Conservation (phyloP, 2,797 vertebrate species). For the Myotis pilosus region DNA sequence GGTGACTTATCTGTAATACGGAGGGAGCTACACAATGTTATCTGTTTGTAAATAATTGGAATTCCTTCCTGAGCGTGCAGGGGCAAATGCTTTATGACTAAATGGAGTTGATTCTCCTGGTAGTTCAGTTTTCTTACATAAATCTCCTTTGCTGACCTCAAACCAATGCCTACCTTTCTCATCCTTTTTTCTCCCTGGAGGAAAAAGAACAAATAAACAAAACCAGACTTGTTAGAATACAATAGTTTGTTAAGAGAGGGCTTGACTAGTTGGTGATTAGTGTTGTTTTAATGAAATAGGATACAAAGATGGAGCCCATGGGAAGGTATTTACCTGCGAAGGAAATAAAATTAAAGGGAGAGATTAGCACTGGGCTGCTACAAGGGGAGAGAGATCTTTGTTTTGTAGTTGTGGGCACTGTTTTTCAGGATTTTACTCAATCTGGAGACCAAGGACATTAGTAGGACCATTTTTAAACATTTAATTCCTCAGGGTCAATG, state of each 20-base stretch:
- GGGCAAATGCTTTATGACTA: conserved; percentile 77
- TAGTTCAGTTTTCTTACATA: conserved; percentile 72
- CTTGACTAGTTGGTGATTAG: conserved; percentile 79
- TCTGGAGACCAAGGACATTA: conserved; percentile 27
- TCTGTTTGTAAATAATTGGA: conserved; percentile 82
- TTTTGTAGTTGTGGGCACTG: not conserved
- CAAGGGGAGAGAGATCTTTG: not conserved
- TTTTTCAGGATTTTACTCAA: conserved; percentile 31
- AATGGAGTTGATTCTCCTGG: conserved; percentile 72
- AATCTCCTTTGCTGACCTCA: conserved; percentile 75
- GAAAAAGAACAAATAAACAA: conserved; percentile 69
- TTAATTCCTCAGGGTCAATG: conserved; percentile 1
- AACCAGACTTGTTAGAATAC: conserved; percentile 72
- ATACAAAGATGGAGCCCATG: conserved; percentile 54
- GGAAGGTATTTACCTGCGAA: conserved; percentile 59
- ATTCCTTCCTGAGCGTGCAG: conserved; percentile 78
- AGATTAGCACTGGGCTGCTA: conserved; percentile 34
- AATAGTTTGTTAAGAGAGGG: conserved; percentile 76
- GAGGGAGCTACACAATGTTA: conserved; percentile 74
- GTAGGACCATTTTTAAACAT: conserved; percentile 12
- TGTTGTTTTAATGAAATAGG: conserved; percentile 81
- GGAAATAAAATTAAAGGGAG: conserved; percentile 51
- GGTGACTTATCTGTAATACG: conserved; percentile 78
- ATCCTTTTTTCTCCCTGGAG: conserved; percentile 33
- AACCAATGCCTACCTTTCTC: conserved; percentile 74